Evolutionary conservation across 2,113 vertebrate genomes (phyloP).

Genomic region (Prolemur simus): DNA sequence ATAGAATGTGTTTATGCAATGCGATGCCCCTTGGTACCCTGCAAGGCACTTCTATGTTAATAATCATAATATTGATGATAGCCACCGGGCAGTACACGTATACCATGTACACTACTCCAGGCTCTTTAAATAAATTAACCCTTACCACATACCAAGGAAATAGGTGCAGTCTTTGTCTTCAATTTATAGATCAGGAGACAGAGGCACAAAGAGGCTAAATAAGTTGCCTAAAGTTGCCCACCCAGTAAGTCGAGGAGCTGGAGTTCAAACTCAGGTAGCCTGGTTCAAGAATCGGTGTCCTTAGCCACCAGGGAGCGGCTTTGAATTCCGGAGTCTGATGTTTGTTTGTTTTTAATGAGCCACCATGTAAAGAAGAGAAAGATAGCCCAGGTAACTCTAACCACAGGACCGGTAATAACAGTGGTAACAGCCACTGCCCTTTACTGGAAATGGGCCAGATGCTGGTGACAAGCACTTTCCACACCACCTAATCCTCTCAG

Average conservation of each 20-base stretch:
- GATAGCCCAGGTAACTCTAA: neutral
- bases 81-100: neutral
- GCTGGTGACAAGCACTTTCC: neutral
- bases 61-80: neutral
- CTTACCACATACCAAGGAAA: neutral
- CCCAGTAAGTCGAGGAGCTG: neutral
- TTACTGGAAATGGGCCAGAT: neutral
- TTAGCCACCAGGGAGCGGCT: neutral
- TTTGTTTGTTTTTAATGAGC: neutral
- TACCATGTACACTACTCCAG: neutral
- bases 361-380: neutral
- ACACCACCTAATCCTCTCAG: neutral
- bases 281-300: neutral
- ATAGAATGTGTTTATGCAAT: neutral
- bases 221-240: neutral
- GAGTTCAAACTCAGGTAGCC: neutral
- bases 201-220: neutral
- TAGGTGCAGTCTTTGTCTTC: neutral
- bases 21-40: rapidly evolving
- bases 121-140: neutral
- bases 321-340: neutral
- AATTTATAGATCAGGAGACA: neutral
- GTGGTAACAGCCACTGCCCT: neutral
- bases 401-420: neutral
- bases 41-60: neutral